phyloP scores from a whole-genome alignment of 2,113 vertebrate species.

The Podarcis cretensis region DNA sequence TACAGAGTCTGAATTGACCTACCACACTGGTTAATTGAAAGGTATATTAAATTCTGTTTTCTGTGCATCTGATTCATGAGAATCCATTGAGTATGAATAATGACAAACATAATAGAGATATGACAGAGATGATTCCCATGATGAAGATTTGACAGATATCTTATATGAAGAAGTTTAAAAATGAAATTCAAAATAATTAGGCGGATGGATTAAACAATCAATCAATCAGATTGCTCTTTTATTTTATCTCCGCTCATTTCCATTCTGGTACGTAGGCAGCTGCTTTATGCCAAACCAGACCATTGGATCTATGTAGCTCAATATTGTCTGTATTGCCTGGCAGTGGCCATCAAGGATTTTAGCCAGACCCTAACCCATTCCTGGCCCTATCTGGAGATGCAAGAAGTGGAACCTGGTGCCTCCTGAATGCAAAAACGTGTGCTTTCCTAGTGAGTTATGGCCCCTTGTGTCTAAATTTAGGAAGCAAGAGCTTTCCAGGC shows the following conservation, averaged over 20 bases:
- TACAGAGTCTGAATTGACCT: constrained; percentile 23
- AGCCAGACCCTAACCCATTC: background rate
- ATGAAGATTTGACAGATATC: constrained; percentile 59
- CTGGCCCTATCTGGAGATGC: background rate
- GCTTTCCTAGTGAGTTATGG: too few species aligned
- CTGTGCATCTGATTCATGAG: constrained; percentile 30
- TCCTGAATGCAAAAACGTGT: background rate
- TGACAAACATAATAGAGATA: constrained; percentile 43
- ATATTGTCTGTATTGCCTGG: background rate
- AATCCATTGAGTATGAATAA: constrained; percentile 53
- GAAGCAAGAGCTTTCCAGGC: background rate
- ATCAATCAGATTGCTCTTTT: constrained; percentile 58
- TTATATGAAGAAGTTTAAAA: constrained; percentile 52
- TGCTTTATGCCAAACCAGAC: background rate
- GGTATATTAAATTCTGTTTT: constrained; percentile 41
- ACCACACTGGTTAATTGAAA: constrained; percentile 51
- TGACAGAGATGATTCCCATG: constrained; percentile 57
- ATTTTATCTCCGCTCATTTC: constrained; percentile 34
- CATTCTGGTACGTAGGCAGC: background rate
- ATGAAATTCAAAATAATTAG: constrained; percentile 67
- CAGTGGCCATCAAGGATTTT: background rate
- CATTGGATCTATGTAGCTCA: background rate
- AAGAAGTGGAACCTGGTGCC: background rate
- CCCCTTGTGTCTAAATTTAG: background rate
- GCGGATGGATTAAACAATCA: constrained; percentile 60